phyloP scores from a whole-genome alignment of 2,797 vertebrate species.

The Clarias pachynema region DNA sequence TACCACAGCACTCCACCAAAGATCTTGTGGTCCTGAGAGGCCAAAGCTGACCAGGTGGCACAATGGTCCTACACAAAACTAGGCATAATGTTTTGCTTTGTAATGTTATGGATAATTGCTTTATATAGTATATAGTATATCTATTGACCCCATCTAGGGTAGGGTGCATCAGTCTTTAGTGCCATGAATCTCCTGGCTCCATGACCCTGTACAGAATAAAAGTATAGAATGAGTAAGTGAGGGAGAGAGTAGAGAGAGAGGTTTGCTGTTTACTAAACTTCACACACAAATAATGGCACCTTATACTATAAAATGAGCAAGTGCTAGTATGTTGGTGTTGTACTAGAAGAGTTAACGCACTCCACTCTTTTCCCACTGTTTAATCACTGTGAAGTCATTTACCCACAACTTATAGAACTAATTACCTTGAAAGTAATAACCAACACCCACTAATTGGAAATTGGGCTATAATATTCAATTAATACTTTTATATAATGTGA shows the following conservation, averaged over 20 bases:
- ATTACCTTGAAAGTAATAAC: neutral
- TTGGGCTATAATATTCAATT: neutral
- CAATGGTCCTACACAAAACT: too few species aligned
- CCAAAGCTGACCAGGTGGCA: too few species aligned
- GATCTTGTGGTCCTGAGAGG: too few species aligned
- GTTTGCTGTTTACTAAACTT: too few species aligned
- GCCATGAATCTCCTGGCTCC: too few species aligned
- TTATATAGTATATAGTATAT: too few species aligned
- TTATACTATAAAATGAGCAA: neutral
- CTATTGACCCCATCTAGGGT: too few species aligned
- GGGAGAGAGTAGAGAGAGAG: neutral
- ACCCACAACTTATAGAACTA: neutral
- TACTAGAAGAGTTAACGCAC: neutral
- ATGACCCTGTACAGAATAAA: too few species aligned
- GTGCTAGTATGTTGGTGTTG: neutral
- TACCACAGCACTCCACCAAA: too few species aligned
- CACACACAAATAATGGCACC: neutral
- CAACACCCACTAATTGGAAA: neutral
- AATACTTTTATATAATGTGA: neutral
- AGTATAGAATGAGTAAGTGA: neutral
- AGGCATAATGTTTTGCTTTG: too few species aligned
- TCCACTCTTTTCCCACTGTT: neutral
- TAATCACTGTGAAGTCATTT: neutral
- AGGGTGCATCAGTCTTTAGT: too few species aligned
- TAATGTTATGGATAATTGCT: too few species aligned